These are phyloP conservation scores for Epizoanthus scotinus DNA, from an alignment of 92 coral and sea anemone genomes.

Conservation along the genomic window DNA sequence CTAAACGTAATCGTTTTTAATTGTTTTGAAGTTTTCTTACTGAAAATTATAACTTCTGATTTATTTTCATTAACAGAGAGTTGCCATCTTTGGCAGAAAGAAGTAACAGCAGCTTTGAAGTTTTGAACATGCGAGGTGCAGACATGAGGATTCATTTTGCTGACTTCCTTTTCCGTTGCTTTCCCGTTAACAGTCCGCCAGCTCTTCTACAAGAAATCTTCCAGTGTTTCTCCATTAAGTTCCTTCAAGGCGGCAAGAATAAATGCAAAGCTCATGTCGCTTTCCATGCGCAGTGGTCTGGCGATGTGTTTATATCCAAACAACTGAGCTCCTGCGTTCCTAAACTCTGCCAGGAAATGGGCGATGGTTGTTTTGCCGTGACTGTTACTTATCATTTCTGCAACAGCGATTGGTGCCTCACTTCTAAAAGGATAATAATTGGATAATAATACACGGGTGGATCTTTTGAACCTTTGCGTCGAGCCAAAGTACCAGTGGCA, in stretches of 20 bases:
- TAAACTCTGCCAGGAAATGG: conserved; percentile 30
- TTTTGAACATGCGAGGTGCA: conserved; percentile 22
- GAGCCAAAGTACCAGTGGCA: conserved; percentile 53
- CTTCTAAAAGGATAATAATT: conserved; percentile 28
- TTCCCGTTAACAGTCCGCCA: conserved; percentile 28
- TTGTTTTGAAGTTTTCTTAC: too few relatives aligned
- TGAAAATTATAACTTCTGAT: too few relatives aligned
- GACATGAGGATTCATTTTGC: conserved; percentile 32
- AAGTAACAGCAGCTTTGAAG: too few relatives aligned
- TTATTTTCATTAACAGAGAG: too few relatives aligned
- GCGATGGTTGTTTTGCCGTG: conserved; percentile 36
- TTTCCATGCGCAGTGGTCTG: conserved; percentile 35
- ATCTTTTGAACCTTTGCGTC: too few relatives aligned
- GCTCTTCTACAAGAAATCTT: conserved; percentile 38
- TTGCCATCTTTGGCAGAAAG: too few relatives aligned
- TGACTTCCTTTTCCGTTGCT: background rate
- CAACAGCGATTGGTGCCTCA: conserved; percentile 52
- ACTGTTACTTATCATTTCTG: conserved; percentile 54
- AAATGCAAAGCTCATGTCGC: conserved; percentile 45
- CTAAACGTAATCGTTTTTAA: too few relatives aligned
- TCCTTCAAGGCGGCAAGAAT: conserved; percentile 40
- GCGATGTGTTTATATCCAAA: conserved; percentile 26
- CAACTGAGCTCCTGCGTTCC: conserved; percentile 31
- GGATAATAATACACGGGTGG: conserved; percentile 37
- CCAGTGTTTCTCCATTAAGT: conserved; percentile 41